These are phyloP conservation scores for Cryptomyrus ogoouensis DNA, from an alignment of 2,113 vertebrate genomes.

Conservation along the genomic window DNA sequence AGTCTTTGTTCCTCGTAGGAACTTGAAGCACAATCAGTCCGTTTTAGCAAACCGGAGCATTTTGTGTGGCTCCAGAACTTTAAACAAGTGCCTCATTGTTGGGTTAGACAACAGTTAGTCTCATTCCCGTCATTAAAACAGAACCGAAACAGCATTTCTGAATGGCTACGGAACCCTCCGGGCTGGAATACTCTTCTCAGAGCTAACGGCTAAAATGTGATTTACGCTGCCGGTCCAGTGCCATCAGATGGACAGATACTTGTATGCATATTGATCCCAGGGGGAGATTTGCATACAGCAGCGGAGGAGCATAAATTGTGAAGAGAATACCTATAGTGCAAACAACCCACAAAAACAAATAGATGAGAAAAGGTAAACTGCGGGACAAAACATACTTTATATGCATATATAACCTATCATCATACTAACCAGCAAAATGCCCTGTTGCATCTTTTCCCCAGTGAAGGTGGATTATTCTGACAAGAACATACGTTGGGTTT, in stretches of 20 bases:
- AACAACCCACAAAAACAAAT: neutral
- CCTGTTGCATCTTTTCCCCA: constrained; percentile 3
- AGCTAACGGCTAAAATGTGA: neutral
- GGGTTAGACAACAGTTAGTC: neutral
- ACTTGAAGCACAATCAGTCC: neutral
- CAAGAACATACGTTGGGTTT: neutral
- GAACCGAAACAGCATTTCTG: neutral
- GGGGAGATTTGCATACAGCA: neutral
- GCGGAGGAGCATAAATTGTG: neutral
- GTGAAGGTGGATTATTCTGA: neutral
- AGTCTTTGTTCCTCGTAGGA: neutral
- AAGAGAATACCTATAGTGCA: neutral
- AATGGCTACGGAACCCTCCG: neutral
- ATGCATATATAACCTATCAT: neutral
- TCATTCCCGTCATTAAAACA: neutral
- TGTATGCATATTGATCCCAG: neutral
- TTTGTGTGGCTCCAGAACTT: neutral
- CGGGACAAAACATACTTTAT: neutral
- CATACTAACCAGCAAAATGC: neutral
- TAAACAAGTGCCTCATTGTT: neutral
- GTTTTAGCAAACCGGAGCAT: neutral
- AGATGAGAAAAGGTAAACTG: neutral
- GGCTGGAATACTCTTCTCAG: neutral
- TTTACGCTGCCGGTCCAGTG: neutral
- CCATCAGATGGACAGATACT: neutral